Percentiles rank a stretch among this genome's conserved stretches.
Evolutionary conservation across 2,888 invertebrate genomes (phyloP).

Genomic region (Limnephilus rhombicus): DNA sequence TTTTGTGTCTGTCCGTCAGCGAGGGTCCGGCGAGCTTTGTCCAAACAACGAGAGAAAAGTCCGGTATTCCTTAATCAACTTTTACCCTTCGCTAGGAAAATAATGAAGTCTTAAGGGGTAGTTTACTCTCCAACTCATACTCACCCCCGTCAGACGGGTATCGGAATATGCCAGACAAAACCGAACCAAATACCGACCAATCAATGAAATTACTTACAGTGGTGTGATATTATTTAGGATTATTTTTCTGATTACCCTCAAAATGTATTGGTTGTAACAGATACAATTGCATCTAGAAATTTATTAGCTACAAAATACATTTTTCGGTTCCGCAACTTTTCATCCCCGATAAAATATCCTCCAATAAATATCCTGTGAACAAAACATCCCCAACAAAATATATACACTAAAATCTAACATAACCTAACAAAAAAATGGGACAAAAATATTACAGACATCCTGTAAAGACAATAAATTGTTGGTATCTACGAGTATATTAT

Average conservation of each 20-base stretch:
- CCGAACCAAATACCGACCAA: constrained; percentile 18
- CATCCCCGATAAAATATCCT: too few species aligned
- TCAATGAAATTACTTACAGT: constrained; percentile 7
- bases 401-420: too few species aligned
- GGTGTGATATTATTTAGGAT: not conserved
- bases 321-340: too few species aligned
- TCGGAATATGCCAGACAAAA: constrained; percentile 24
- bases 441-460: too few species aligned
- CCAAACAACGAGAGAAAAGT: constrained; percentile 52
- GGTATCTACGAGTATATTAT: too few species aligned
- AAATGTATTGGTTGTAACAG: not conserved
- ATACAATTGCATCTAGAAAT: not conserved
- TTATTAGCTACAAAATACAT: not conserved
- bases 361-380: too few species aligned
- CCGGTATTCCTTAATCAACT: constrained; percentile 57
- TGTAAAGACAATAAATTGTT: too few species aligned
- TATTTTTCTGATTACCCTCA: not conserved
- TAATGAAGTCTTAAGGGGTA: constrained; percentile 64
- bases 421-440: too few species aligned
- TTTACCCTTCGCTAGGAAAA: constrained; percentile 64
- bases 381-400: too few species aligned
- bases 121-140: constrained; percentile 55
- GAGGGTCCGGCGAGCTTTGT: constrained; percentile 51
- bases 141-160: constrained; percentile 11
- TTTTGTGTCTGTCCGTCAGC: constrained; percentile 6